These are phyloP conservation scores for Lasaia peninsularis DNA, from an alignment of 1,140 invertebrate species.

Conservation along the genomic window DNA sequence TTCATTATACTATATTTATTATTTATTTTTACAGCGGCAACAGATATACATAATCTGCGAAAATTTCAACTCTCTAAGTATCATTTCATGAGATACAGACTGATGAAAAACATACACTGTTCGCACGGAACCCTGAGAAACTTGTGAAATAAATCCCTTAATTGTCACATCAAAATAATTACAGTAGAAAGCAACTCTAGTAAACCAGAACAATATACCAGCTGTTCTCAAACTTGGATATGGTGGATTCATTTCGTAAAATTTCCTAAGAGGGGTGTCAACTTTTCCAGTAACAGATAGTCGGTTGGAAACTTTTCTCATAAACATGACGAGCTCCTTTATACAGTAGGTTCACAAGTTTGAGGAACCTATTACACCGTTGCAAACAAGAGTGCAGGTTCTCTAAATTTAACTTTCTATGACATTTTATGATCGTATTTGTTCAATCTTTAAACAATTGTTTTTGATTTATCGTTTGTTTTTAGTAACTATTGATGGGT, in stretches of 20 bases:
- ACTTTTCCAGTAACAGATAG: constrained; percentile 39
- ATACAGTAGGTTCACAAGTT: constrained; percentile 34
- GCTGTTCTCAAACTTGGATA: constrained; percentile 14
- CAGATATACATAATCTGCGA: too few species aligned
- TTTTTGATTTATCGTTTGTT: not conserved
- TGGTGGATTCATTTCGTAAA: constrained; percentile 22
- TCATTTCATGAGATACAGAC: too few species aligned
- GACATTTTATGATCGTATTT: not conserved
- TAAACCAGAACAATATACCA: constrained; percentile 9
- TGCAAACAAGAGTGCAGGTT: constrained; percentile 9
- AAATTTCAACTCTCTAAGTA: too few species aligned
- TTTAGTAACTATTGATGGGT: too few species aligned
- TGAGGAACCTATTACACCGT: constrained; percentile 16
- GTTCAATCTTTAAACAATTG: not conserved
- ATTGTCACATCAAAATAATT: not conserved
- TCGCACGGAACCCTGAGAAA: not conserved
- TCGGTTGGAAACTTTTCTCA: constrained; percentile 48
- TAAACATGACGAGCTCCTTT: constrained; percentile 50
- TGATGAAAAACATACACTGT: too few species aligned
- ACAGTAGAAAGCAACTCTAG: not conserved
- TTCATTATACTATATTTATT: too few species aligned
- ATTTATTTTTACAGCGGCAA: too few species aligned
- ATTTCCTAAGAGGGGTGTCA: constrained; percentile 31
- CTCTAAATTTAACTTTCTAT: not conserved
- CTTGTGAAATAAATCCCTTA: not conserved